Evolutionary conservation across 2,888 invertebrate species (phyloP), one percentile per base, ranked within the genome.

Genomic region (Epirrita christyi): DNA sequence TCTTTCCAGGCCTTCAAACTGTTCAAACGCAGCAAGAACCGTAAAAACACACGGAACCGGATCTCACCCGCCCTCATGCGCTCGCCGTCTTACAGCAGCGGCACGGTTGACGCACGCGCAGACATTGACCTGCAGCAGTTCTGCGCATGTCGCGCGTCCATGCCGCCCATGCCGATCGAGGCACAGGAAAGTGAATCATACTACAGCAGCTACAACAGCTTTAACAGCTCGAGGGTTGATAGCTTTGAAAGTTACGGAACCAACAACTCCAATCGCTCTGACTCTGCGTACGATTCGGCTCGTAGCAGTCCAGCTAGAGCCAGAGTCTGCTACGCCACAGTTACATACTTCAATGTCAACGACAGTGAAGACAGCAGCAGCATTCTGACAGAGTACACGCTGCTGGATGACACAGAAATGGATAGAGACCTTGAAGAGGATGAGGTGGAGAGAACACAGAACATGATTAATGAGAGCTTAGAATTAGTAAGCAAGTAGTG

Each of bases 361-460:
- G 91, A 90, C 64, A 88, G 89, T 36, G 89, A 89, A 38, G 92
- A 92, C 52, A 88, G 85, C 65, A 86, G 88, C 77, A 91, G 91
- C 67, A 86, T 92, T 65, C 78, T 84, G 34, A 92, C 92, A 0
- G 92, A 92, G 61, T 90, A 86, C 68, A 92, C 92, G 0, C 73
- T 90, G 1, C 73, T 92, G 0, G 92, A 92, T 37, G 89, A 89
- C 11, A 73, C 74, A 0, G 85, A 85, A 1, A 66, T 65, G 4
- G 84, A 80, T 15, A 64, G 69, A 32, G 76, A 76, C 0, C 71
- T 66, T 6, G 78, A 74, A 2, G 64, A 80, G 1, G 85, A 81
- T 8, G 81, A 80, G 53, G 63, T 65, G 21, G 71, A 90, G 66
- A 75, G 79, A 43, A 77, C 83, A 1, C 92, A 92, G 73, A 92